Conservation (phyloP, 2,797 vertebrate species). For the Intellagama lesueurii region DNA sequence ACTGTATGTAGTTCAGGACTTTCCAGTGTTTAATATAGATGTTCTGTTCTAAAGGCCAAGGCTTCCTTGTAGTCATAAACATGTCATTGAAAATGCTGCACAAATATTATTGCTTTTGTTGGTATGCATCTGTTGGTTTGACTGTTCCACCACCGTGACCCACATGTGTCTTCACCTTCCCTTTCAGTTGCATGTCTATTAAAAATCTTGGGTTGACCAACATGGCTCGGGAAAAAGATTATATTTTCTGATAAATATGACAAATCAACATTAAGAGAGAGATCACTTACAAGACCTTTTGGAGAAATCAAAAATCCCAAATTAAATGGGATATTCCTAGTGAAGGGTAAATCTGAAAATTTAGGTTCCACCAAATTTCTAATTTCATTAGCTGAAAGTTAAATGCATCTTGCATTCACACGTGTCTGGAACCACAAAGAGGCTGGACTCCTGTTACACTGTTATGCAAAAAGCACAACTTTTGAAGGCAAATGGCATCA, state of each 20-base stretch:
- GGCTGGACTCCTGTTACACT: too few relatives aligned
- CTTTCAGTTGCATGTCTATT: background rate
- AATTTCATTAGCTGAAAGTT: too few relatives aligned
- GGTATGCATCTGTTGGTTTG: background rate
- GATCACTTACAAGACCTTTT: background rate
- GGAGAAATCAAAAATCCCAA: background rate
- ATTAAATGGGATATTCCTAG: background rate
- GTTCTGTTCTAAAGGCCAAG: background rate
- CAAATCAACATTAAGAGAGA: background rate
- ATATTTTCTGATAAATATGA: background rate
- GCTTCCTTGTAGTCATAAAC: background rate
- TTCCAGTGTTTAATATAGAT: background rate
- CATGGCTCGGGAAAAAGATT: background rate
- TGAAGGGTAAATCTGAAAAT: too few relatives aligned
- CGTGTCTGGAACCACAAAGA: too few relatives aligned
- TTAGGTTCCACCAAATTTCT: too few relatives aligned
- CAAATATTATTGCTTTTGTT: background rate
- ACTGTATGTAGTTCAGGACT: background rate
- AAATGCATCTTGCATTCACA: too few relatives aligned
- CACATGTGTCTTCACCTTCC: background rate
- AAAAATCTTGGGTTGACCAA: background rate
- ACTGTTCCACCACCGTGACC: background rate
- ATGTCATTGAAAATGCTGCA: background rate
- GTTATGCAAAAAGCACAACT: too few relatives aligned
- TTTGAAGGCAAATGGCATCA: too few relatives aligned